A percentile compares a stretch with the other conserved stretches of the same genome.
Evolutionary conservation across 2,888 invertebrate genomes (phyloP).

Genomic region (Tiliacea citrago): DNA sequence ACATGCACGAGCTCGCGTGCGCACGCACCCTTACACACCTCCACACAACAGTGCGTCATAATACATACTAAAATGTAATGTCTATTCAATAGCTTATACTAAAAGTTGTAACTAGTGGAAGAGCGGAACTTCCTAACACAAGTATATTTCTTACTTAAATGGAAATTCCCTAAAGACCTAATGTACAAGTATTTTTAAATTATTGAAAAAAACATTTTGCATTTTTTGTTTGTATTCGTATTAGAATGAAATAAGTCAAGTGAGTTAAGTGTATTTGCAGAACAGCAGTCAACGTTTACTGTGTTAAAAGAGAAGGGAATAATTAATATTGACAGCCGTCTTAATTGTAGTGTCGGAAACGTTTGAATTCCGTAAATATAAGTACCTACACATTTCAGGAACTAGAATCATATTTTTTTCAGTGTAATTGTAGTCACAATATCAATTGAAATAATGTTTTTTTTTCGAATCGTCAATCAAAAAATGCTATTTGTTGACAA

Average conservation of each 20-base stretch:
- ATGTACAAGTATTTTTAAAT: no score
- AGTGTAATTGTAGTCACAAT: slow-evolving; percentile 22
- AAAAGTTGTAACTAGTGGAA: no score
- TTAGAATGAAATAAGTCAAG: neutral
- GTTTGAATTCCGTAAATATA: slow-evolving; percentile 55
- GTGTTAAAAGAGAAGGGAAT: slow-evolving; percentile 48
- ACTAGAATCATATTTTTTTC: slow-evolving; percentile 14
- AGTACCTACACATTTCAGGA: slow-evolving; percentile 52
- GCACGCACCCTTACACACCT: no score
- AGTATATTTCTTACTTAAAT: no score
- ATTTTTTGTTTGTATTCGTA: no score
- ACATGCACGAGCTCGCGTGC: no score
- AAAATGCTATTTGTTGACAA: slow-evolving; percentile 33
- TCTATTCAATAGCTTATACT: no score
- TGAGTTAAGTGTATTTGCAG: neutral
- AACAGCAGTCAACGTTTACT: slow-evolving; percentile 7
- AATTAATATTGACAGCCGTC: slow-evolving; percentile 46
- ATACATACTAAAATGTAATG: no score
- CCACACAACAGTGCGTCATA: no score
- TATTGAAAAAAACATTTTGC: no score
- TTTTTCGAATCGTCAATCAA: slow-evolving; percentile 36
- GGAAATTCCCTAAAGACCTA: no score
- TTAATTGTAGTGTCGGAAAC: slow-evolving; percentile 52
- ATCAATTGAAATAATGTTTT: neutral
- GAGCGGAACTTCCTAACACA: no score